Evolutionary conservation across 2,797 vertebrate species (phyloP), one percentile per base, ranked within the genome.

Genomic region (Paratrypauchen microcephalus): DNA sequence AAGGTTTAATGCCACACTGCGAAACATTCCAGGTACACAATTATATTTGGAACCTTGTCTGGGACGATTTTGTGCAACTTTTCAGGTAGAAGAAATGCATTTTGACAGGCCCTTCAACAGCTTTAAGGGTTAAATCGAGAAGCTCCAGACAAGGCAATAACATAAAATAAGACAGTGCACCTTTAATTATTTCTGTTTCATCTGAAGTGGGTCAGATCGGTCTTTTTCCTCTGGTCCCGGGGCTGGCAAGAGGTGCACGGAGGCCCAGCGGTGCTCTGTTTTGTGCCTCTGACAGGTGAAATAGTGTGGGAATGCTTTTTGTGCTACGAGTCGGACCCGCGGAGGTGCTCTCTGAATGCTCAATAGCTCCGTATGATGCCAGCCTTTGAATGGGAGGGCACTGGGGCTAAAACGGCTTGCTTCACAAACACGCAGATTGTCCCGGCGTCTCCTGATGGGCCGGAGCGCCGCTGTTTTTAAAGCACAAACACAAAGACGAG

Each of bases 221-320:
- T 72, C 78, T 57, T 88, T 78, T 81, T 83, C 11, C 39, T 41
- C 39, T 4, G 41, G 41, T 45, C 80, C 32, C 26, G 47, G 78
- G 86, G 87, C 86, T 91, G 89, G 89, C 90, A 88, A 88, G 91
- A 92, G 90, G 89, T 91, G 87, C 78, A 81, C 86, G 57, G 80
- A 72, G 74, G 84, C 84, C 79, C 83, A 67, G 80, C 86, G 82
- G 82, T 81, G 12, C 16, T 70, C 76, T 84, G 87, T 88, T 89
- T 89, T 91, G 88, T 91, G 86, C 88, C 66, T 24, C 82, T 91
- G 91, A 92, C 91, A 92, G 91, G 91, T 92, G 90, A 92, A 91
- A 91, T 91, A 92, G 89, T 92, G 91, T 92, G 91, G 91, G 91
- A 92, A 89, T 82, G 85, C 87, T 90, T 90, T 91, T 90, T 90